Conservation (phyloP, 2,797 vertebrate genomes). For the Microctenopoma steveboyesi region DNA sequence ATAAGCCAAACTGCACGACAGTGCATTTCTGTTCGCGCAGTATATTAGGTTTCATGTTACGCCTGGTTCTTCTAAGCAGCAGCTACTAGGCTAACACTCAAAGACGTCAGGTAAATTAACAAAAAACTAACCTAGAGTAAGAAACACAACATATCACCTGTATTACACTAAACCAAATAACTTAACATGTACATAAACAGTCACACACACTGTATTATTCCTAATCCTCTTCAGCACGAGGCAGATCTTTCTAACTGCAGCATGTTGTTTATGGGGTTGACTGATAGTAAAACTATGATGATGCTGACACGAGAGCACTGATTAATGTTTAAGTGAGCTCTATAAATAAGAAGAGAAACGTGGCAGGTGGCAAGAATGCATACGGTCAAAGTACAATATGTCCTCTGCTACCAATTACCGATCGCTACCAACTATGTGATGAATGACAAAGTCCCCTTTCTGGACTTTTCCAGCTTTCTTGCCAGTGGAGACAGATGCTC, state of each 20-base stretch:
- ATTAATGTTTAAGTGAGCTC: conserved; percentile 12
- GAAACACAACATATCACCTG: conserved; percentile 7
- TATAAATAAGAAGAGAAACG: conserved; percentile 21
- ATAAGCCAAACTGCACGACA: not conserved
- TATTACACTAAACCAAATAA: conserved; percentile 20
- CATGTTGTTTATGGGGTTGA: conserved; percentile 14
- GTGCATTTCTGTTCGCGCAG: not conserved
- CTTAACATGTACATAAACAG: conserved; percentile 9
- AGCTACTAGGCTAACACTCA: conserved; percentile 29
- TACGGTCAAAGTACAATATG: conserved; percentile 6
- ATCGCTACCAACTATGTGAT: conserved; percentile 3
- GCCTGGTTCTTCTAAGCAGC: conserved; percentile 29
- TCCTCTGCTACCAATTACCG: not conserved
- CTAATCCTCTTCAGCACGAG: not conserved
- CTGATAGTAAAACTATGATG: conserved; percentile 1
- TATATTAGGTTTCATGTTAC: conserved; percentile 7
- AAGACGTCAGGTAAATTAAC: conserved; percentile 7
- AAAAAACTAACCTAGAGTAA: conserved; percentile 7
- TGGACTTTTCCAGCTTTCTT: conserved; percentile 36
- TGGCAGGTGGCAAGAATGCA: conserved; percentile 2
- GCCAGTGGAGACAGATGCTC: conserved; percentile 17
- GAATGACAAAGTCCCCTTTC: conserved; percentile 10
- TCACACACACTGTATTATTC: not conserved
- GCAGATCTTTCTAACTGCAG: not conserved
- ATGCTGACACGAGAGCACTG: not conserved